These are phyloP conservation scores for Clitarchus hookeri DNA, from an alignment of 2,888 invertebrate genomes.

Conservation along the genomic window DNA sequence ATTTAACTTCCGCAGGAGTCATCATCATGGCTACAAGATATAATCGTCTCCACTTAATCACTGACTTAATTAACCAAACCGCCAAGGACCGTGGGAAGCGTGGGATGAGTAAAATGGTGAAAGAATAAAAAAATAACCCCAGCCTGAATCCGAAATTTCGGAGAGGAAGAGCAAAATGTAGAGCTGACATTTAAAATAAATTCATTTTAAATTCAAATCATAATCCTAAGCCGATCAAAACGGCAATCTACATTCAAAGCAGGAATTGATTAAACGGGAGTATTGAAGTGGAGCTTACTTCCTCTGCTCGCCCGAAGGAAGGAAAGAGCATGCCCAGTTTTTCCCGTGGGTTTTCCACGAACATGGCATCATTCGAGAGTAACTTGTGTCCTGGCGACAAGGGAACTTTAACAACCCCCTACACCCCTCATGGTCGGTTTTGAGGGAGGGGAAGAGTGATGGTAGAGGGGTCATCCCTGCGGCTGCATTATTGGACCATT, in stretches of 20 bases:
- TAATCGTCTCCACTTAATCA: slow-evolving; percentile 17
- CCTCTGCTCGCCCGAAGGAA: background rate
- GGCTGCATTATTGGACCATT: background rate
- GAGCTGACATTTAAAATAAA: background rate
- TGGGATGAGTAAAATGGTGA: background rate
- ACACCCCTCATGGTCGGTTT: too few species aligned
- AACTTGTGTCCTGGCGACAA: background rate
- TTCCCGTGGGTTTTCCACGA: background rate
- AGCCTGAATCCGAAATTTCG: slow-evolving; percentile 11
- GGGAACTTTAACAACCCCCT: too few species aligned
- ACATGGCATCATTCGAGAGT: background rate
- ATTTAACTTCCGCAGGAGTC: slow-evolving; percentile 1
- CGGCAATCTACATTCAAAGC: slow-evolving; percentile 22
- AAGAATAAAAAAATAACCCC: background rate
- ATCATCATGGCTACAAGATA: slow-evolving; percentile 18
- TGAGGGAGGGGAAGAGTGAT: too few species aligned
- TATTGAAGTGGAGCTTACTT: background rate
- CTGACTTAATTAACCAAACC: slow-evolving; percentile 15
- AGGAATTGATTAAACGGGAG: slow-evolving; percentile 22
- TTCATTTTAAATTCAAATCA: slow-evolving; percentile 24
- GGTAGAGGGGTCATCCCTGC: background rate
- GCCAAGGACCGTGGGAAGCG: background rate
- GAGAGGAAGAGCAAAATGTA: background rate
- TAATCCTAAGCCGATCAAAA: slow-evolving; percentile 24
- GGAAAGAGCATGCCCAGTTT: background rate